phyloP scores from a whole-genome alignment of 2,113 vertebrate genomes.

The Anolis carolinensis region DNA sequence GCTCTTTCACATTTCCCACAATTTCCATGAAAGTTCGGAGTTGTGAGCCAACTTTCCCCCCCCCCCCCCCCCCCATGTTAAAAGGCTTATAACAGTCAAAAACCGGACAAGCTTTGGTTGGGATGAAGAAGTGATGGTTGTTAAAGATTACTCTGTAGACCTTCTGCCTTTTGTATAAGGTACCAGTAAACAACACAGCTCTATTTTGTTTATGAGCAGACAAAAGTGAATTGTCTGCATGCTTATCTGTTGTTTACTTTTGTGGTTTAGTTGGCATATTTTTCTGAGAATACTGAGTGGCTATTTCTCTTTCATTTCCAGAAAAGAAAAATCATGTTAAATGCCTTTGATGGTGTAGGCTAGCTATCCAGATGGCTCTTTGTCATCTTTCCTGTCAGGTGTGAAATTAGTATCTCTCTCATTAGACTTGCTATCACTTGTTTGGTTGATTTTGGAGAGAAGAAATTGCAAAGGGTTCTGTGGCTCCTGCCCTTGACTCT shows the following conservation, averaged over 20 bases:
- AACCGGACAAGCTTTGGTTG: neutral
- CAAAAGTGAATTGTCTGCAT: neutral
- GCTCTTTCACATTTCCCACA: neutral
- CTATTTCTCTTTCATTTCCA: slow-evolving; percentile 20
- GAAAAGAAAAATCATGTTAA: slow-evolving; percentile 36
- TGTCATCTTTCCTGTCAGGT: slow-evolving; percentile 50
- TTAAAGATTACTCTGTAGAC: neutral
- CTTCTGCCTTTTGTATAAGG: neutral
- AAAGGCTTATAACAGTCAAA: neutral
- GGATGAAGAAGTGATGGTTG: neutral
- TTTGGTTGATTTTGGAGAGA: slow-evolving; percentile 17
- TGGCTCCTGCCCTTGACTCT: neutral
- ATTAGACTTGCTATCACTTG: slow-evolving; percentile 14
- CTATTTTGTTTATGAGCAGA: neutral
- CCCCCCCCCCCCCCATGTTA: neutral
- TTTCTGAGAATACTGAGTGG: slow-evolving; percentile 20
- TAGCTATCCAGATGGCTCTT: slow-evolving; percentile 40
- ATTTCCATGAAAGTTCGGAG: neutral
- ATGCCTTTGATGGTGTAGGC: slow-evolving; percentile 27
- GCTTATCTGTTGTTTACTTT: neutral
- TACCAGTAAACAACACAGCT: neutral
- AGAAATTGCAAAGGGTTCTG: neutral
- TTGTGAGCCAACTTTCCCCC: neutral
- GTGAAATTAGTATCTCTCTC: slow-evolving; percentile 58
- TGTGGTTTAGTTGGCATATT: neutral